Evolutionary conservation across 2,888 invertebrate species (phyloP).

Genomic region (Gari tellinella): DNA sequence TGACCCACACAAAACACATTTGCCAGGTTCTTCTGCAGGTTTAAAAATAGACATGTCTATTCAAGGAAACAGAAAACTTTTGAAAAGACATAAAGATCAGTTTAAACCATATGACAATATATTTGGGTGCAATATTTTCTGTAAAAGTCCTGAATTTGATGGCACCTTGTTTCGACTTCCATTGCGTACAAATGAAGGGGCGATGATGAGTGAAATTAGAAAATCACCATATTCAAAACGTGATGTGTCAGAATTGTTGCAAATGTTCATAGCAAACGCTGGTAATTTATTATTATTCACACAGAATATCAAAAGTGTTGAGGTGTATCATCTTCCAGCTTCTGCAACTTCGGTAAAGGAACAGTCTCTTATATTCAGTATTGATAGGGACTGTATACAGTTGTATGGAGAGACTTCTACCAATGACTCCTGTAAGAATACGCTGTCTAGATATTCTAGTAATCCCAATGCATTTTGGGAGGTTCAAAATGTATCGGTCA

Average conservation of each 20-base stretch:
- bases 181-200: slow-evolving; percentile 74
- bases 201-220: slow-evolving; percentile 75
- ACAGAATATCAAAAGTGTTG: slow-evolving; percentile 76
- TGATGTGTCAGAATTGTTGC: slow-evolving; percentile 72
- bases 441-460: no score
- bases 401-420: no score
- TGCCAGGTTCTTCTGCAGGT: slow-evolving; percentile 21
- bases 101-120: slow-evolving; percentile 73
- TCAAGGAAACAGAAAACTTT: slow-evolving; percentile 27
- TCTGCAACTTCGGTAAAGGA: neutral
- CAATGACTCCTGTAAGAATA: no score
- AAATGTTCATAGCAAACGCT: slow-evolving; percentile 69
- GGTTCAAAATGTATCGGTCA: neutral
- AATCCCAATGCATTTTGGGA: no score
- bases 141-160: slow-evolving; percentile 37
- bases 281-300: slow-evolving; percentile 80
- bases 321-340: slow-evolving; percentile 68
- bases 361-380: neutral
- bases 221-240: slow-evolving; percentile 61
- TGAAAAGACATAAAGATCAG: slow-evolving; percentile 65
- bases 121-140: slow-evolving; percentile 65
- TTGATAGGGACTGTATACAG: neutral
- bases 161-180: slow-evolving; percentile 82
- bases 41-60: slow-evolving; percentile 27
- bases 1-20: slow-evolving; percentile 79